These are phyloP conservation scores for Anhinga anhinga DNA, from an alignment of 2,113 vertebrate genomes.

Conservation along the genomic window DNA sequence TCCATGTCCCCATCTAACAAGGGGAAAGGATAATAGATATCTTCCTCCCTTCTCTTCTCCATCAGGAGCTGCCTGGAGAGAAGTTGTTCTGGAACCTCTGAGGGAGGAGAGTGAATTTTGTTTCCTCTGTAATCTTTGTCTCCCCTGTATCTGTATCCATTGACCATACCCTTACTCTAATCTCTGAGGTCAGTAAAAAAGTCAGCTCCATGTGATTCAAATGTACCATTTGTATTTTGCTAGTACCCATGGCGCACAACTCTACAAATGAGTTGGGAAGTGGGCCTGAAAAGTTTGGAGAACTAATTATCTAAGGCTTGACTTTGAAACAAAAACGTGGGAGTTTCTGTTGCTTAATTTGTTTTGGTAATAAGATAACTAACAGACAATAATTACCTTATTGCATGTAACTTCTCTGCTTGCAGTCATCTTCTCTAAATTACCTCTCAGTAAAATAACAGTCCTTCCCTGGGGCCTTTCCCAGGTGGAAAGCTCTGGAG, in stretches of 20 bases:
- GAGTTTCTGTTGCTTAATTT: background rate
- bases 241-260: rapidly evolving
- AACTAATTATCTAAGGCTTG: background rate
- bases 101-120: background rate
- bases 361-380: background rate
- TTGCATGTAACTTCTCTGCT: background rate
- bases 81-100: background rate
- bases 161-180: background rate
- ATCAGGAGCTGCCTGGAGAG: background rate
- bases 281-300: background rate
- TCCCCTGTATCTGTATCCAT: rapidly evolving
- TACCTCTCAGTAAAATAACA: background rate
- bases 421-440: background rate
- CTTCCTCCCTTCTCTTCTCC: background rate
- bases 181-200: background rate
- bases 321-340: background rate
- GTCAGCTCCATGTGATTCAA: background rate
- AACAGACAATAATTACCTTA: background rate
- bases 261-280: background rate
- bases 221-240: background rate
- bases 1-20: background rate
- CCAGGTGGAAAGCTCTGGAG: background rate
- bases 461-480: background rate
- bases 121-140: background rate
- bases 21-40: background rate